A percentile compares a stretch with the other conserved stretches of the same genome.
phyloP scores from a whole-genome alignment of 2,797 vertebrate species.

The Paedocypris micromegethes region DNA sequence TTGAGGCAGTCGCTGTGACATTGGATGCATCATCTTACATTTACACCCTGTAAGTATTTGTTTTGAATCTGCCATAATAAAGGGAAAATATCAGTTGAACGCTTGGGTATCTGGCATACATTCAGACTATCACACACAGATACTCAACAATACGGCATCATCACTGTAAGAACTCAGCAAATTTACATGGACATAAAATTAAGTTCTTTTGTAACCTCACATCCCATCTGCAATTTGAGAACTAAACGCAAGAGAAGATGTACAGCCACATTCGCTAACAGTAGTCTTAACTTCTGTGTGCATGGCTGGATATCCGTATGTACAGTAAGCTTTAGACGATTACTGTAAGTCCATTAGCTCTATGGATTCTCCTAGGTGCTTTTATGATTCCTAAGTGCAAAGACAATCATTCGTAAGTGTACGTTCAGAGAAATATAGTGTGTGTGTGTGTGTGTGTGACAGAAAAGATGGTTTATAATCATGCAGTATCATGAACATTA shows the following conservation, averaged over 20 bases:
- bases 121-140: slow-evolving; percentile 12
- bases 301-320: slow-evolving; percentile 5
- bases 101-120: not conserved
- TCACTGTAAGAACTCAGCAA: not conserved
- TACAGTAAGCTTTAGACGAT: not conserved
- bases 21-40: slow-evolving; percentile 15
- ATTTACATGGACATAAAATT: not conserved
- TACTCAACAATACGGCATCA: not conserved
- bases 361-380: slow-evolving; percentile 3
- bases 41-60: slow-evolving; percentile 30
- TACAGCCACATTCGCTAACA: not conserved
- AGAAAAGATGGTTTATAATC: not conserved
- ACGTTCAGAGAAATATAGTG: slow-evolving; percentile 18
- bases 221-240: not conserved
- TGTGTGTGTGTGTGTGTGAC: not conserved
- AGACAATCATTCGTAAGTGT: slow-evolving; percentile 5
- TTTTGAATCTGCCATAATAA: slow-evolving; percentile 22
- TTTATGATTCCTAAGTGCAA: slow-evolving; percentile 31
- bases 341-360: slow-evolving; percentile 33
- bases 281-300: not conserved
- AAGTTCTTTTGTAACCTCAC: too few species aligned
- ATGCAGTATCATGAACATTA: too few species aligned
- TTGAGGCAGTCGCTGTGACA: slow-evolving; percentile 12
- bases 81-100: slow-evolving; percentile 1
- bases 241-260: slow-evolving; percentile 1